Evolutionary conservation across 1,140 invertebrate genomes (phyloP), one percentile per base, ranked within the genome.

Genomic region (Neodiprion fabricii): DNA sequence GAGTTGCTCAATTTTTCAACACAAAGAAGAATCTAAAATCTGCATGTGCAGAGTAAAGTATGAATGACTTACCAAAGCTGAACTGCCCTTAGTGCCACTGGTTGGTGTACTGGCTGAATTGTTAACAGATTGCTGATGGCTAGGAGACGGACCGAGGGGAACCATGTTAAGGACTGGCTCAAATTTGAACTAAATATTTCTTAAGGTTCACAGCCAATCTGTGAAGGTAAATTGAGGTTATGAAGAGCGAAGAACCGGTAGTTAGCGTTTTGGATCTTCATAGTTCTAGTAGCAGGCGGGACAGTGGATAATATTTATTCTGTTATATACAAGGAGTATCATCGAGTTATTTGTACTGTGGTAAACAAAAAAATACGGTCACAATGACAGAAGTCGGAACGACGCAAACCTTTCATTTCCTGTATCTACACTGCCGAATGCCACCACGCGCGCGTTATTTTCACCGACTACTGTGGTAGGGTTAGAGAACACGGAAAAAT

Each of bases 91-190:
- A 9, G 83, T 80, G 9, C 81, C 82, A 72, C 78, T 81, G 28
- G 76, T 70, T 9, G 82, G 75, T 53, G 83, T 74, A 12, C 74
- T 74, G 47, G 78, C 65, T 10, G 80, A 79, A 70, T 82, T 85
- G 72, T 83, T 84, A 11, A 84, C 75, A 23, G 83, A 82, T 10
- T 83, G 70, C 72, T 84, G 83, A 73, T 85, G 83, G 17, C 81
- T 82, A 17, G 82, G 82, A 23, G 82, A 84, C 12, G 83, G 81
- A 8, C 83, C 83, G 9, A 84, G 74, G 48, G 83, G 83, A 70
- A 85, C 83, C 83, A 85, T 85, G 73, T 78, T 83, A 12, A 61
- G n/a, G 5, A 17, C 9, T 9, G 5, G n/a, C n/a, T 61, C 53
- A 8, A 61, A 14, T 14, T 61, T 17, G 53, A 61, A 17, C 28